Conservation (phyloP, 2,797 vertebrate species). For the Rhadinocentrus ornatus region DNA sequence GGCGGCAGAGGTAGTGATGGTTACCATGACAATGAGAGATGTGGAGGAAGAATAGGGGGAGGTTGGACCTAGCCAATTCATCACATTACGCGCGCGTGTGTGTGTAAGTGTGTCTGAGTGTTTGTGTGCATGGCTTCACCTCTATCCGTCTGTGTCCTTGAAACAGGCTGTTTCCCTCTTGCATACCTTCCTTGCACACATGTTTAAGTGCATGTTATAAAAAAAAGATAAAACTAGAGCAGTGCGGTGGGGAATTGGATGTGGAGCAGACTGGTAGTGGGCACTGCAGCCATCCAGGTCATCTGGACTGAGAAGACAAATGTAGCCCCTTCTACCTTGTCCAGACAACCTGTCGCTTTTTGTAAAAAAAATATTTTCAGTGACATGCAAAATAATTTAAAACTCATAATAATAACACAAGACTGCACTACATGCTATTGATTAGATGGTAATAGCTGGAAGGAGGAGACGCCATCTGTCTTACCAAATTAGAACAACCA, state of each 20-base stretch:
- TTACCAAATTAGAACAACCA: slow-evolving; percentile 38
- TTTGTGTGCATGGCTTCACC: slow-evolving; percentile 56
- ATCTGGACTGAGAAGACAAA: slow-evolving; percentile 15
- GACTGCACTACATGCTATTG: slow-evolving; percentile 18
- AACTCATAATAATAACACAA: slow-evolving; percentile 28
- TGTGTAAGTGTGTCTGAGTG: slow-evolving; percentile 43
- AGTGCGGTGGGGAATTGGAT: slow-evolving; percentile 57
- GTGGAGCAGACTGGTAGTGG: slow-evolving; percentile 43
- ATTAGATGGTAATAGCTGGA: slow-evolving; percentile 31
- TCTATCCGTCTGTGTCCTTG: slow-evolving; percentile 68
- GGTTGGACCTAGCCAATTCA: slow-evolving; percentile 67
- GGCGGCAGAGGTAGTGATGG: slow-evolving; percentile 73
- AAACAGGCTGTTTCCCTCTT: slow-evolving; percentile 48
- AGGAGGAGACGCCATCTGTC: slow-evolving; percentile 15
- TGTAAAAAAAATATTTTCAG: slow-evolving; percentile 20
- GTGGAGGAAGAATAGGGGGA: slow-evolving; percentile 49
- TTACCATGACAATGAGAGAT: slow-evolving; percentile 78
- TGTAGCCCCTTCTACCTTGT: slow-evolving; percentile 11
- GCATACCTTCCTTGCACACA: slow-evolving; percentile 19
- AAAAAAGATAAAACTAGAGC: slow-evolving; percentile 51
- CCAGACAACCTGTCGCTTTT: slow-evolving; percentile 14
- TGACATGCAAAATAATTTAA: not conserved
- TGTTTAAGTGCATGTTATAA: slow-evolving; percentile 21
- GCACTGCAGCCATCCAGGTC: slow-evolving; percentile 35
- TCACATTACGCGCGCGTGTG: slow-evolving; percentile 46